Base-by-base conservation (phyloP, 2,888 invertebrate species). In the Caenorhabditis zanzibari region DNA sequence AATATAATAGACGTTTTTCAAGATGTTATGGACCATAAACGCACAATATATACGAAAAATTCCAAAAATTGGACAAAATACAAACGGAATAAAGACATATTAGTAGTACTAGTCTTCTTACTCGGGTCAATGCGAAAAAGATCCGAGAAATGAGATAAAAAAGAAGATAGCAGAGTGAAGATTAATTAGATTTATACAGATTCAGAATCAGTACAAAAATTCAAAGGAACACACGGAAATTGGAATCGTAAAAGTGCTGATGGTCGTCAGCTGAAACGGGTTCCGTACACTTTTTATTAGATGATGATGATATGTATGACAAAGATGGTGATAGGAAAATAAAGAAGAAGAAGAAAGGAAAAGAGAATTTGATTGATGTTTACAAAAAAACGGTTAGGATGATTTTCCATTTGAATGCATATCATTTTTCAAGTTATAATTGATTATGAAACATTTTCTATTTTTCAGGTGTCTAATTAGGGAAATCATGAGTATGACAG, bases 211-310 rank as follows among this genome's bases (percentile, higher is more conserved):
- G n/a, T n/a, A n/a, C n/a, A n/a, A n/a, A n/a, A n/a, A n/a, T n/a
- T n/a, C n/a, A n/a, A n/a, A n/a, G n/a, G n/a, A n/a, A 38, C 52
- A 49, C 14, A 32, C 58, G 71, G 58, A 58, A 71, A 35, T 28
- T 16, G 58, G 14, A 54, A 38, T 38, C 24, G 26, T 41, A 41
- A 56, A 69, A 69, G 69, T 69, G 41, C 69, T 56, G 38, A 54
- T 38, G 68, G 35, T n/a, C 14, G 68, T 52, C 68, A 54, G 35
- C 68, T 35, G 61, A 73, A 73, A 73, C 73, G 73, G 73, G 73
- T 73, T 68, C 68, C 68, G 68, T 68, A 68, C 68, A 68, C 68
- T 63, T 61, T 73, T 73, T 52, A 73, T 73, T 54, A 28, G 68
- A 69, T 56, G 66, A 58, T 56, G 68, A 58, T 56, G 68, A 61